These are phyloP conservation scores for Penaeus monodon DNA, from an alignment of 2,888 invertebrate genomes.

Conservation along the genomic window DNA sequence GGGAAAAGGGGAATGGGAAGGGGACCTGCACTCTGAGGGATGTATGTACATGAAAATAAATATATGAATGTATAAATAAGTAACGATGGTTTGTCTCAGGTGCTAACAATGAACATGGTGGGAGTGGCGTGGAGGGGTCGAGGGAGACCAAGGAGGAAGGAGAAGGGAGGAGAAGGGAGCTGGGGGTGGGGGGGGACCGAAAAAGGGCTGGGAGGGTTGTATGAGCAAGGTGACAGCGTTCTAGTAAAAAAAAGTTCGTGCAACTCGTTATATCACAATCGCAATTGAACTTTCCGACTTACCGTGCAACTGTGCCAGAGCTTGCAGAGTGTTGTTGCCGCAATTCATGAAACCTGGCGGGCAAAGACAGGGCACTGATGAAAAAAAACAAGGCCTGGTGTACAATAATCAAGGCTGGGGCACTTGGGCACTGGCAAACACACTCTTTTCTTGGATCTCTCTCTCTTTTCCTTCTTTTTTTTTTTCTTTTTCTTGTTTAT, in stretches of 20 bases:
- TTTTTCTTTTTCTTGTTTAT: not conserved
- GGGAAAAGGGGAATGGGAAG: no score
- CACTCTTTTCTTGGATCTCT: not conserved
- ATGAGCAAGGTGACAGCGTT: not conserved
- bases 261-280: slow-evolving; percentile 7
- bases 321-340: slow-evolving; percentile 55
- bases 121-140: not conserved
- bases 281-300: slow-evolving; percentile 32
- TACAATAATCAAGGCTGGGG: not conserved
- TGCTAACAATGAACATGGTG: not conserved
- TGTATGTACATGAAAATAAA: no score
- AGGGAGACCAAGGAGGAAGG: not conserved
- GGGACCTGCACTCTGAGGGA: no score
- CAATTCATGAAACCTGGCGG: slow-evolving; percentile 61
- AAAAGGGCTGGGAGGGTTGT: not conserved
- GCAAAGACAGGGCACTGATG: not conserved
- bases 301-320: slow-evolving; percentile 63
- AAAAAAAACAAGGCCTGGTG: slow-evolving; percentile 3
- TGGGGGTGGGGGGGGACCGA: not conserved
- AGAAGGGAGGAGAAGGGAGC: not conserved
- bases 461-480: slow-evolving; percentile 8
- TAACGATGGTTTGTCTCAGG: not conserved
- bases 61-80: no score
- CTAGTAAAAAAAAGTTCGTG: not conserved
- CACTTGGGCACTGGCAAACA: no score